Evolutionary conservation across 35 echinoderm and acorn worm species (phyloP).

Genomic region (Patiria miniata): DNA sequence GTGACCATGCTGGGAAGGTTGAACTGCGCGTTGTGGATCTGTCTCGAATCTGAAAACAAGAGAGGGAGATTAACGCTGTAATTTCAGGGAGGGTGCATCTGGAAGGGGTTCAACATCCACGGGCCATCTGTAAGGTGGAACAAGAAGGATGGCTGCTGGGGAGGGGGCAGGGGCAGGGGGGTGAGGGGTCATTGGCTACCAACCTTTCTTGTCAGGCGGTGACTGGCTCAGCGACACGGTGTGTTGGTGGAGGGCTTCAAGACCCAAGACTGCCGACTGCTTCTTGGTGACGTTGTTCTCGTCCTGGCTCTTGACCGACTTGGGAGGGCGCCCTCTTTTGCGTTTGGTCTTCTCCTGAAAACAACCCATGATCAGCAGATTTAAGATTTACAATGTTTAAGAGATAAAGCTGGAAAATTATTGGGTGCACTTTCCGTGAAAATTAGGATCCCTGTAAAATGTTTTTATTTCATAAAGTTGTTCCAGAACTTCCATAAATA

Average conservation of each 20-base stretch:
- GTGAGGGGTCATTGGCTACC: background rate
- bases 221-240: constrained; percentile 86
- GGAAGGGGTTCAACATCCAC: too few species aligned
- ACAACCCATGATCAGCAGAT: background rate
- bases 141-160: too few species aligned
- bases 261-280: constrained; percentile 61
- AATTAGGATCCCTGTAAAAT: too few species aligned
- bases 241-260: constrained; percentile 89
- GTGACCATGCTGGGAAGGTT: constrained; percentile 93
- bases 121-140: too few species aligned
- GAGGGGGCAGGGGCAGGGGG: background rate
- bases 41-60: background rate
- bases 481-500: too few species aligned
- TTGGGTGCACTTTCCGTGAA: too few species aligned
- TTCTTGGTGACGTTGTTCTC: constrained; percentile 42
- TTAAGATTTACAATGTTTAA: too few species aligned
- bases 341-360: constrained; percentile 26
- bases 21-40: constrained; percentile 40
- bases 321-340: constrained; percentile 62
- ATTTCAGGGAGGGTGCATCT: too few species aligned
- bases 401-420: too few species aligned
- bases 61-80: too few species aligned
- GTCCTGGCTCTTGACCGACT: background rate
- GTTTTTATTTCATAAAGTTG: too few species aligned
- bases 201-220: constrained; percentile 78